Evolutionary conservation across 2,888 invertebrate species (phyloP).

Genomic region (Tipula lateralis): DNA sequence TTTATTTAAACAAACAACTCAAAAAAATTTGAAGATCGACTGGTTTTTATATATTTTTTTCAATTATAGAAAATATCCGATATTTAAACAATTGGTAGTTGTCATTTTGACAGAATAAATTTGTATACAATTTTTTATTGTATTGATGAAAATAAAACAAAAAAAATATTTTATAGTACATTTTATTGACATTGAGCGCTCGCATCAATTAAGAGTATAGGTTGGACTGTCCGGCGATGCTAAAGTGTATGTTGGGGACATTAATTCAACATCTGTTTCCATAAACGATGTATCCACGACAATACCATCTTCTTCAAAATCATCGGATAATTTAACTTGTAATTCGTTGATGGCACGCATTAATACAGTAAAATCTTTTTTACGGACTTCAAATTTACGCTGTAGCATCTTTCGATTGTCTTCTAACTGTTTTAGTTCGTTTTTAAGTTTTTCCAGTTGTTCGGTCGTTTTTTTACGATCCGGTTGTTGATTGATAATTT

Average conservation of each 20-base stretch:
- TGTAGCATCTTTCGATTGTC: constrained; percentile 68
- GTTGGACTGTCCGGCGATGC: neutral
- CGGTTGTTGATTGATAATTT: constrained; percentile 84
- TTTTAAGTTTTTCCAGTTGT: constrained; percentile 63
- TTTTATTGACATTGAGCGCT: neutral
- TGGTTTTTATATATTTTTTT: neutral
- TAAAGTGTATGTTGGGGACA: neutral
- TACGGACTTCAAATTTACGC: constrained; percentile 71
- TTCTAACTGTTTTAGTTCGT: constrained; percentile 66
- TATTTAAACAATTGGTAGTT: neutral
- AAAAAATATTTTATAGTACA: neutral
- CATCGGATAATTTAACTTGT: constrained; percentile 72
- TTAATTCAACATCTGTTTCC: neutral
- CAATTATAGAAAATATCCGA: neutral
- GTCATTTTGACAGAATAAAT: neutral
- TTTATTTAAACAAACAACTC: neutral
- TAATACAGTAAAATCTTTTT: constrained; percentile 85
- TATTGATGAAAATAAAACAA: neutral
- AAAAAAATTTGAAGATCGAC: neutral
- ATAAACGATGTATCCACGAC: constrained; percentile 45
- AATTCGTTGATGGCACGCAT: constrained; percentile 82
- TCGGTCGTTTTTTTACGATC: constrained; percentile 75
- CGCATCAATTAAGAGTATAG: neutral
- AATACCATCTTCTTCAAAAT: constrained; percentile 55
- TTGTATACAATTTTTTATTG: neutral